Evolutionary conservation across 2,797 vertebrate genomes (phyloP).

Genomic region (Ctenosaura bakeri): DNA sequence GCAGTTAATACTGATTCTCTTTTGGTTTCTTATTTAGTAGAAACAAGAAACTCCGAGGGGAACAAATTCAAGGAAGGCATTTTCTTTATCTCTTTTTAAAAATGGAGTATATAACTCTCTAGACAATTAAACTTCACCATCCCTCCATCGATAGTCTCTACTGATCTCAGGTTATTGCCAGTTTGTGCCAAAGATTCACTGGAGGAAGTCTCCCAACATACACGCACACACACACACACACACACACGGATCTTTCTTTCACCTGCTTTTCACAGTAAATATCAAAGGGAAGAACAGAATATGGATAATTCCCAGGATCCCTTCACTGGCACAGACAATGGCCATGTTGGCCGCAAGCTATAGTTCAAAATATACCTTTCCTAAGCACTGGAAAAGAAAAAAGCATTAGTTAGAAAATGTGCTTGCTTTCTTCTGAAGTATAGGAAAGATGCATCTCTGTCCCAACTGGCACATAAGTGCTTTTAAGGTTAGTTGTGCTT

Average conservation of each 20-base stretch:
- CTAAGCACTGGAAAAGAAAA: too few relatives aligned
- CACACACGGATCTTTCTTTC: too few relatives aligned
- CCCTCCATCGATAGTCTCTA: neutral
- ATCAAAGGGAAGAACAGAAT: neutral
- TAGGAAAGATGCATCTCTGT: neutral
- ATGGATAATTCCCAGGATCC: too few relatives aligned
- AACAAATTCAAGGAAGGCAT: neutral
- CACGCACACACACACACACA: too few relatives aligned
- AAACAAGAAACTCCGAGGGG: neutral
- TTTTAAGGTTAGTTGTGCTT: neutral
- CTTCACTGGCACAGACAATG: too few relatives aligned
- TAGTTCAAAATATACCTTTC: too few relatives aligned
- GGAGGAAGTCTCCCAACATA: fast-evolving
- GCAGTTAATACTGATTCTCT: neutral
- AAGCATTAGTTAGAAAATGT: neutral
- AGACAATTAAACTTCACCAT: neutral
- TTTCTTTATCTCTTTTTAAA: too few relatives aligned
- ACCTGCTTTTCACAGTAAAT: neutral
- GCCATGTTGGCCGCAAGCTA: too few relatives aligned
- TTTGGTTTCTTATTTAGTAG: neutral
- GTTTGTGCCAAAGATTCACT: neutral
- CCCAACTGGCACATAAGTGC: neutral
- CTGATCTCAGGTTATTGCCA: neutral
- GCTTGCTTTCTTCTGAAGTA: neutral
- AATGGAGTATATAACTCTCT: neutral